Evolutionary conservation across 2,797 vertebrate genomes (phyloP).

Genomic region (Intellagama lesueurii): DNA sequence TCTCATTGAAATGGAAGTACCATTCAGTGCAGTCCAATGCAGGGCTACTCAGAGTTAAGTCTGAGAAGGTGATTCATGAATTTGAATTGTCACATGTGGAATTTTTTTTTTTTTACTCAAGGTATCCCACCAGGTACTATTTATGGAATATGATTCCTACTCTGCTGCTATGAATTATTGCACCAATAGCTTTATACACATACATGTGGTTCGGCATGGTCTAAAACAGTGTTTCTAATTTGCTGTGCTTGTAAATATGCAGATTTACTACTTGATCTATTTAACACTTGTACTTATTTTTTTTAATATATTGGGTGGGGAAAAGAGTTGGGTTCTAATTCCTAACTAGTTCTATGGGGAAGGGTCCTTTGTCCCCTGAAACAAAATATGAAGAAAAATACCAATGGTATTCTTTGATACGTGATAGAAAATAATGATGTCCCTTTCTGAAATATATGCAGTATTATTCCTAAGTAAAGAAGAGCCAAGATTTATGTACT

Average conservation of each 20-base stretch:
- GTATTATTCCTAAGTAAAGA: conserved; percentile 84
- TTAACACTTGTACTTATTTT: conserved; percentile 81
- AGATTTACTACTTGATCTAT: conserved; percentile 76
- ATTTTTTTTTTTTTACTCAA: neutral
- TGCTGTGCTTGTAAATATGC: conserved; percentile 79
- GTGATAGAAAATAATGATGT: conserved; percentile 75
- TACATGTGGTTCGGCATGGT: conserved; percentile 75
- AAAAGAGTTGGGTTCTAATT: conserved; percentile 66
- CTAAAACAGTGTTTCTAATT: conserved; percentile 75
- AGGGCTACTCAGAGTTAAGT: neutral
- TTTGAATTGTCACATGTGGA: neutral
- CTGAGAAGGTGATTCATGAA: accelerated
- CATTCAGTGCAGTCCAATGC: neutral
- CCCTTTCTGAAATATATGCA: conserved; percentile 83
- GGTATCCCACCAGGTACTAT: conserved; percentile 8
- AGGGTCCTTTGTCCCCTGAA: conserved; percentile 61
- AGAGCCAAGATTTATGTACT: conserved; percentile 74
- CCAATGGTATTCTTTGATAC: conserved; percentile 85
- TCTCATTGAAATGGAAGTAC: neutral
- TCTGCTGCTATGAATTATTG: conserved; percentile 71
- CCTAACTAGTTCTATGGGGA: conserved; percentile 76
- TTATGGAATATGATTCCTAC: conserved; percentile 39
- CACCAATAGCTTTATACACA: conserved; percentile 72
- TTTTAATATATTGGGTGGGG: conserved; percentile 68
- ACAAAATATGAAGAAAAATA: conserved; percentile 67